Conservation (phyloP, 1,140 invertebrate species). For the Drosophila melanica region DNA sequence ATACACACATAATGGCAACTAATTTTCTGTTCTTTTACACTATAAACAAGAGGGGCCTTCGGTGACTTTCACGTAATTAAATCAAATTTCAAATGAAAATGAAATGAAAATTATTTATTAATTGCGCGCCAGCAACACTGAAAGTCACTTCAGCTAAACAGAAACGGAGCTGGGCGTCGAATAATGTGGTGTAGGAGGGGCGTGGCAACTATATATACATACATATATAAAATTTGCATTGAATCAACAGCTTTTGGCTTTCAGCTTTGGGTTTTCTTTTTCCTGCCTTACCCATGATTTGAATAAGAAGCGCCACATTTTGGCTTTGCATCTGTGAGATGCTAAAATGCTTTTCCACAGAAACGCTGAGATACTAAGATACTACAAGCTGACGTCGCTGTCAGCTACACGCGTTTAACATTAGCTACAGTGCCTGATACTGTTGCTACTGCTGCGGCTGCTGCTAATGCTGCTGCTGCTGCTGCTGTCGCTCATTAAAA, state of each 20-base stretch:
- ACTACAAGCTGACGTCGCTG: conserved; percentile 38
- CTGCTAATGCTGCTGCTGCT: neutral
- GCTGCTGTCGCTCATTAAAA: conserved; percentile 65
- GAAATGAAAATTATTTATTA: conserved; percentile 74
- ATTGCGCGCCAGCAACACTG: conserved; percentile 41
- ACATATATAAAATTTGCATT: conserved; percentile 57
- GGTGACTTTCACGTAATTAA: conserved; percentile 75
- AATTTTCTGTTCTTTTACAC: conserved; percentile 75
- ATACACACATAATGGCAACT: conserved; percentile 67
- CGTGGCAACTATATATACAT: conserved; percentile 8
- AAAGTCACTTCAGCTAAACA: conserved; percentile 32
- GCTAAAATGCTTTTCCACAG: neutral
- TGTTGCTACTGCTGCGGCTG: no score
- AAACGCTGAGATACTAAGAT: conserved; percentile 21
- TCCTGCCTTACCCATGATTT: conserved; percentile 1
- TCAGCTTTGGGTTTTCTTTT: neutral
- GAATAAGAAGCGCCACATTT: conserved; percentile 17
- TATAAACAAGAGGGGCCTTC: conserved; percentile 10
- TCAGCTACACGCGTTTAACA: conserved; percentile 72
- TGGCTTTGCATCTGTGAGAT: conserved; percentile 62
- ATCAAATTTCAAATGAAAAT: conserved; percentile 79
- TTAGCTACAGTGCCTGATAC: conserved; percentile 21
- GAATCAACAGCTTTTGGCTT: conserved; percentile 40
- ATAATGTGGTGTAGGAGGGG: neutral
- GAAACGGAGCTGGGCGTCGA: neutral